phyloP scores from a whole-genome alignment of 2,113 vertebrate species.

The Sylvia atricapilla region DNA sequence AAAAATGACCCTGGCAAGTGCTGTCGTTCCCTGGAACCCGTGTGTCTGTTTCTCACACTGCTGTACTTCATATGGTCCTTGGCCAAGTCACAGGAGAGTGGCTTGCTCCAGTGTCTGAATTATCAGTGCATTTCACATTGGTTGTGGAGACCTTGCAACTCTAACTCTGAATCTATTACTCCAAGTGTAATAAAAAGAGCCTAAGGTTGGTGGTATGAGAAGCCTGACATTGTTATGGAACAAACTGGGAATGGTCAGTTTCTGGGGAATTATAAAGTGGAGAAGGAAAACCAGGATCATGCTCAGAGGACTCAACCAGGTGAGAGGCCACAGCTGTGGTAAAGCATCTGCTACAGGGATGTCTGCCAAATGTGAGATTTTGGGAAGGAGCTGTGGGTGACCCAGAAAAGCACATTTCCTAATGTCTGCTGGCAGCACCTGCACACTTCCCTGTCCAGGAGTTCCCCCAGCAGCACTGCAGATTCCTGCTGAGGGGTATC shows the following conservation, averaged over 20 bases:
- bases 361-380: not conserved
- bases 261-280: not conserved
- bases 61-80: not conserved
- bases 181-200: not conserved
- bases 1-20: not conserved
- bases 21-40: not conserved
- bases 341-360: not conserved
- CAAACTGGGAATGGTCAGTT: not conserved
- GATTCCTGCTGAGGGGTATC: not conserved
- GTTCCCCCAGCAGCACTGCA: not conserved
- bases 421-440: not conserved
- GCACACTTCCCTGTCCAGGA: not conserved
- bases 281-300: accelerated
- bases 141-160: not conserved
- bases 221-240: not conserved
- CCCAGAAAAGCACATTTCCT: not conserved
- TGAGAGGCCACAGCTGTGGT: not conserved
- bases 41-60: not conserved
- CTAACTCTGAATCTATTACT: not conserved
- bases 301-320: not conserved
- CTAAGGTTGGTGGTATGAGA: not conserved
- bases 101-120: not conserved
- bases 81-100: not conserved
- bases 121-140: not conserved
- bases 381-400: not conserved